Percentiles rank a stretch among this genome's conserved stretches.
These are phyloP conservation scores for Sapayoa aenigma DNA, from an alignment of 2,113 vertebrate genomes.

Conservation along the genomic window DNA sequence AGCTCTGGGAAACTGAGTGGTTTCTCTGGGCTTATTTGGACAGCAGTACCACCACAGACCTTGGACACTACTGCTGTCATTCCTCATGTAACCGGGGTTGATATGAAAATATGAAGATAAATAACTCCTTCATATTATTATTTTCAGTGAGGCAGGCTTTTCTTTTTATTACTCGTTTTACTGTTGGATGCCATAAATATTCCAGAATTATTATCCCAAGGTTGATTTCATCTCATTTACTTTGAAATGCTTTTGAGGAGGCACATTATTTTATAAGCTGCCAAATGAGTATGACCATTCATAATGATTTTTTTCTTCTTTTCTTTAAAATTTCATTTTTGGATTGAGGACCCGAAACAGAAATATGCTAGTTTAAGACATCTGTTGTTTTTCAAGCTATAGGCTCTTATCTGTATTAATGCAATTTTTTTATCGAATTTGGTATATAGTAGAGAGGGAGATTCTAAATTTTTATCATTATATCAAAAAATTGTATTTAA, in stretches of 20 bases:
- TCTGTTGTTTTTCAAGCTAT: slow-evolving; percentile 66
- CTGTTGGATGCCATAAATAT: slow-evolving; percentile 61
- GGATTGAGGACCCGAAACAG: slow-evolving; percentile 54
- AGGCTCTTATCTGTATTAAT: slow-evolving; percentile 7
- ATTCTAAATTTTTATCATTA: background rate
- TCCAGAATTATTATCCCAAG: slow-evolving; percentile 52
- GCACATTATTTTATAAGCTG: slow-evolving; percentile 52
- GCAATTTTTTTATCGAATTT: background rate
- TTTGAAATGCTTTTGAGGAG: slow-evolving; percentile 54
- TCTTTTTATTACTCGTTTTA: slow-evolving; percentile 63
- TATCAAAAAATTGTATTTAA: background rate
- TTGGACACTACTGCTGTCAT: slow-evolving; percentile 10
- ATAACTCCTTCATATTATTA: slow-evolving; percentile 57
- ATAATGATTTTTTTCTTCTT: slow-evolving; percentile 53
- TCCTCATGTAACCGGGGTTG: slow-evolving; percentile 19
- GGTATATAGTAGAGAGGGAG: background rate
- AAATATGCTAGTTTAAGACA: slow-evolving; percentile 67
- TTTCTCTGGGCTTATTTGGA: background rate
- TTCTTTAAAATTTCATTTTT: slow-evolving; percentile 59
- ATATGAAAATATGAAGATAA: slow-evolving; percentile 51
- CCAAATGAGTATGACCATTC: slow-evolving; percentile 61
- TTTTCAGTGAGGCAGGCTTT: slow-evolving; percentile 52
- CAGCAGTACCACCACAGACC: background rate
- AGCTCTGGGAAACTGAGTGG: background rate
- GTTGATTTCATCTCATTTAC: slow-evolving; percentile 62